Evolutionary conservation across 2,797 vertebrate species (phyloP).

Genomic region (Megalops cyprinoides): DNA sequence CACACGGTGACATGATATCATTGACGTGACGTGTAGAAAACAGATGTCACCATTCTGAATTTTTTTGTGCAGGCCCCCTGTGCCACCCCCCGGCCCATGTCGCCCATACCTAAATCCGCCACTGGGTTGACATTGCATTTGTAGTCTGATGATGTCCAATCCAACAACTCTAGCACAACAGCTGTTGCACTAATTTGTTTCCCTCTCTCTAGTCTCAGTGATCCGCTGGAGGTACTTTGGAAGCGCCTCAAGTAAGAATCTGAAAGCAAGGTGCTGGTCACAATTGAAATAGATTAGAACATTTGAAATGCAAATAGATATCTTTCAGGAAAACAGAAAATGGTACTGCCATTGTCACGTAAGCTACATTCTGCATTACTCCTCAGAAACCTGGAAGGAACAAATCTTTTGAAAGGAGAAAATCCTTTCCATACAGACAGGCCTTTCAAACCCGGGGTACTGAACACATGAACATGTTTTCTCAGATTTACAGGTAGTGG

Average conservation of each 20-base stretch:
- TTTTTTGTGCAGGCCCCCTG: too few species aligned
- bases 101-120: too few species aligned
- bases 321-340: not conserved
- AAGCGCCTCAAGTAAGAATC: constrained; percentile 3
- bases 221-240: not conserved
- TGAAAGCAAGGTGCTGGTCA: not conserved
- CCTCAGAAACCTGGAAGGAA: constrained; percentile 14
- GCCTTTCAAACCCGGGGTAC: not conserved
- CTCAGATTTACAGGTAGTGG: not conserved
- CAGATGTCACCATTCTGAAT: too few species aligned
- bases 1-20: too few species aligned
- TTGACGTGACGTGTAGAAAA: too few species aligned
- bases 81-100: too few species aligned
- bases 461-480: not conserved
- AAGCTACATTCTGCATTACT: not conserved
- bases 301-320: not conserved
- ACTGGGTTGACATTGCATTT: too few species aligned
- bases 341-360: not conserved
- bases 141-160: not conserved
- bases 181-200: not conserved
- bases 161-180: not conserved
- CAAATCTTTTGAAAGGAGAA: constrained; percentile 6
- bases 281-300: constrained; percentile 7
- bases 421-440: not conserved
- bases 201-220: not conserved